Evolutionary conservation across 1,140 invertebrate genomes (phyloP).

Genomic region (Fopius arisanus): DNA sequence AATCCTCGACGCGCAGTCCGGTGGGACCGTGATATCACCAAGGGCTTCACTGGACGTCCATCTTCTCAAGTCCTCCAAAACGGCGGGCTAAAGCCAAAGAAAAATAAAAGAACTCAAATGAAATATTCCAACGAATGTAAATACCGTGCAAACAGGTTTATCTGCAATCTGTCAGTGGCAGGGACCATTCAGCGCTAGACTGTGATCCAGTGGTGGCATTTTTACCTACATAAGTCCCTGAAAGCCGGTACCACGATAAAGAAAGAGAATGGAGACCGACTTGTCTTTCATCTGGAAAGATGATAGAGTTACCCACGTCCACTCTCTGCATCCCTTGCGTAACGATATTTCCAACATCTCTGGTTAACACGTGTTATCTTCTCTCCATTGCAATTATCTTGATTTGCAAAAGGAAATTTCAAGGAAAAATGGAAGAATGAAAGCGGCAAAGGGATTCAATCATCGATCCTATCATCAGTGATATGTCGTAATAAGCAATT

Average conservation of each 20-base stretch:
- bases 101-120: neutral
- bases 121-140: neutral
- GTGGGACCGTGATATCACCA: conserved; percentile 80
- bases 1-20: conserved; percentile 73
- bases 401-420: too few relatives aligned
- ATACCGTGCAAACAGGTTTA: conserved; percentile 1
- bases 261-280: neutral
- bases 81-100: conserved; percentile 73
- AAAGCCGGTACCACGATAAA: neutral
- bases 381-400: neutral
- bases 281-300: conserved; percentile 7
- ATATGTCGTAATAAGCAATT: neutral
- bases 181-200: neutral
- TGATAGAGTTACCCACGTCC: conserved; percentile 8
- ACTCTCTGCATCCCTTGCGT: conserved; percentile 9
- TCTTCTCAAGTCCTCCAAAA: conserved; percentile 78
- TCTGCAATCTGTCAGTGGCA: neutral
- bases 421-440: too few relatives aligned
- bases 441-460: too few relatives aligned
- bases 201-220: neutral
- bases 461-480: too few relatives aligned
- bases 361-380: neutral
- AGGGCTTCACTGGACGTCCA: conserved; percentile 86
- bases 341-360: neutral
- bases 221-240: neutral